Evolutionary conservation across 2,888 invertebrate genomes (phyloP), one percentile per base, ranked within the genome.

Genomic region (Hirtodrosophila duncani): DNA sequence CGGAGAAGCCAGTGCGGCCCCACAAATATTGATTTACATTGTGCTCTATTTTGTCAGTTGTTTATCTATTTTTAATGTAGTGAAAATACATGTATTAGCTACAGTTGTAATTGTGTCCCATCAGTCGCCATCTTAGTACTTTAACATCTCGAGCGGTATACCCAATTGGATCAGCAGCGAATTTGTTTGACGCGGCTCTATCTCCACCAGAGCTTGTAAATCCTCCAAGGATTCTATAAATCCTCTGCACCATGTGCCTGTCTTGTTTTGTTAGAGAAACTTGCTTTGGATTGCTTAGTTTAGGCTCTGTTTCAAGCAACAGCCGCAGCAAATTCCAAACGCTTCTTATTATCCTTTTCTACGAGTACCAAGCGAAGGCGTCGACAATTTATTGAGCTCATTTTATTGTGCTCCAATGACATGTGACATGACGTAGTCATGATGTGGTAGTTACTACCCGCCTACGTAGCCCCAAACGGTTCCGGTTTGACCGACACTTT

Each of bases 1-100:
- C 95, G 0, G 94, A 96, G 75, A 91, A 90, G 66, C 96, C 97
- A 3, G 88, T 94, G 26, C 89, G 93, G 64, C 91, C 92, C 5
- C 95, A 96, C 86, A 90, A 92, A 85, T 94, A 92, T 7, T 23
- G 8, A 16, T 44, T 67, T 13, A n/a, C 16, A 31, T 30, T 30
- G 33, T 43, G 41, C n/a, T n/a, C n/a, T n/a, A n/a, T 55, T 58
- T 38, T 42, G 43, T 17, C 27, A 18, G 18, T 36, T 38, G 29
- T 39, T 55, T 41, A 18, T 30, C n/a, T n/a, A n/a, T n/a, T 46
- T 30, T 13, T 9, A 41, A 16, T 23, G 23, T 16, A 13, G 8
- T 30, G 2, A 18, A n/a, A 78, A 68, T 69, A 67, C 44, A 68
- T 37, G 42, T 55, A 13, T 48, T 49, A 44, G 4, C 16, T 31